phyloP scores from a whole-genome alignment of 2,888 invertebrate genomes.

The Elgonia sp. region DNA sequence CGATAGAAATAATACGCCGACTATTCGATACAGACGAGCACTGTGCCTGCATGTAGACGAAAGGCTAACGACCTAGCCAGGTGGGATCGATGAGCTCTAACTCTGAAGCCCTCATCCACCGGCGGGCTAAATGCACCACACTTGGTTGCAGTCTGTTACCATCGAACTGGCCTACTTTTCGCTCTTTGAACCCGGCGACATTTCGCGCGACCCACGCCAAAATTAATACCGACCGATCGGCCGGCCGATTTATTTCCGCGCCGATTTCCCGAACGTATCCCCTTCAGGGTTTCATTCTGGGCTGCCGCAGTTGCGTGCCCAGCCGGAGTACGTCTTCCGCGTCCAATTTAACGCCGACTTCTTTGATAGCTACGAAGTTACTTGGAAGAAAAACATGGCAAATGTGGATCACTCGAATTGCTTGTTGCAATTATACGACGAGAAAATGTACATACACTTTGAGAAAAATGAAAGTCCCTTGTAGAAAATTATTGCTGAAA shows the following conservation, averaged over 20 bases:
- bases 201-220: constrained; percentile 64
- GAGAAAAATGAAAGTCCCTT: no score
- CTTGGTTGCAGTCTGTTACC: constrained; percentile 76
- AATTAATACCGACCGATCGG: constrained; percentile 55
- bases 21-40: constrained; percentile 77
- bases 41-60: constrained; percentile 77
- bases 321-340: constrained; percentile 44
- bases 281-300: not conserved
- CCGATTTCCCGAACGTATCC: constrained; percentile 32
- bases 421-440: no score
- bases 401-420: no score
- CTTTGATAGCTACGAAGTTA: constrained; percentile 15
- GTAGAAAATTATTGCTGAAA: no score
- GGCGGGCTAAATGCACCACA: constrained; percentile 72
- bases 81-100: constrained; percentile 84
- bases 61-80: constrained; percentile 84
- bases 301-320: constrained; percentile 37
- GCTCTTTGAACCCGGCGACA: constrained; percentile 63
- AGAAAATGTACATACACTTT: no score
- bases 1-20: constrained; percentile 82
- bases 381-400: constrained; percentile 18
- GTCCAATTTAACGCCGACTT: constrained; percentile 35
- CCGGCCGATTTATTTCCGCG: constrained; percentile 38
- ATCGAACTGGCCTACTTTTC: constrained; percentile 80
- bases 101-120: constrained; percentile 80